Conservation (phyloP, 2,888 invertebrate species). For the Agrotis segetum region DNA sequence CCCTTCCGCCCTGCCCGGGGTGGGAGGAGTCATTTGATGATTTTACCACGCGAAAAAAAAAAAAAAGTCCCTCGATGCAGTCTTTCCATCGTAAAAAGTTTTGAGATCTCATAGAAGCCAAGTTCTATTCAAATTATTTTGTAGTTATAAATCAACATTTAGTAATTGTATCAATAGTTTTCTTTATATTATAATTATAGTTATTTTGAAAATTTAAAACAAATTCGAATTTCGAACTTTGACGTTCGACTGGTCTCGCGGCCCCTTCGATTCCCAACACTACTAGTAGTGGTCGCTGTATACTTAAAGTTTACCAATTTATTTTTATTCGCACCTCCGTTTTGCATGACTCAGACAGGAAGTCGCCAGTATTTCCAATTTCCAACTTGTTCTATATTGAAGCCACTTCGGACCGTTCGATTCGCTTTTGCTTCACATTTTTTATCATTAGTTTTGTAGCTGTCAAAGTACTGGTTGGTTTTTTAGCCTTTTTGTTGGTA, state of each 20-base stretch:
- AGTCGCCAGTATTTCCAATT: conserved; percentile 83
- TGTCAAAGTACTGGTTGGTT: neutral
- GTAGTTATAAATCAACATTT: no score
- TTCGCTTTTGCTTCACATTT: conserved; percentile 64
- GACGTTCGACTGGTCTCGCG: neutral
- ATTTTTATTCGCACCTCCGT: conserved; percentile 82
- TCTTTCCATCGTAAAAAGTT: no score
- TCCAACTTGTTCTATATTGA: conserved; percentile 82
- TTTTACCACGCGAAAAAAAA: no score
- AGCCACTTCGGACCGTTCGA: conserved; percentile 73
- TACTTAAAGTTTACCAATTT: conserved; percentile 84
- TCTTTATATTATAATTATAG: no score
- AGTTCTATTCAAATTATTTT: no score
- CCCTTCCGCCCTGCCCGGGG: no score
- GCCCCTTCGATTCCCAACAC: conserved; percentile 54
- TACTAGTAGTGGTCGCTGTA: conserved; percentile 68
- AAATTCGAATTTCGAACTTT: conserved; percentile 14
- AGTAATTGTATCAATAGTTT: no score
- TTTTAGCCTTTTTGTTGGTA: neutral
- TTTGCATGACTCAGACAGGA: conserved; percentile 81
- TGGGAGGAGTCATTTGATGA: no score
- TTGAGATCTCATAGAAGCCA: no score
- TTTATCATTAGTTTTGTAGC: conserved; percentile 43
- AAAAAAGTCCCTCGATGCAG: no score
- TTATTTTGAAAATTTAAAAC: neutral